Evolutionary conservation across 2,797 vertebrate species (phyloP), one percentile per base, ranked within the genome.

Genomic region (Hydrophis major): DNA sequence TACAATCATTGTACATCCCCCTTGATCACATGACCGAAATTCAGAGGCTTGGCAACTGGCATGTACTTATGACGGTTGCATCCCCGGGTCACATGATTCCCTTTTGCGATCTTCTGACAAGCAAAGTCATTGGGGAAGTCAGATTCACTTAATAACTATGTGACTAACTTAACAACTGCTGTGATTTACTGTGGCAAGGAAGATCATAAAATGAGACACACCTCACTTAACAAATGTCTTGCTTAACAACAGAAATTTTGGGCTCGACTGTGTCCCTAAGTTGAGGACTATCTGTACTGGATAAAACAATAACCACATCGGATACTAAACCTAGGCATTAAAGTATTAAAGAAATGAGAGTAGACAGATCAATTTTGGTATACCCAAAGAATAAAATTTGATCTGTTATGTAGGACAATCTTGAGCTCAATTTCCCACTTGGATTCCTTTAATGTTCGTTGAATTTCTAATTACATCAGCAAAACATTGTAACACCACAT

Each of bases 151-250:
- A 25, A 11, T 25, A 61, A 27, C 60, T 2, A 6, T 27, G 60
- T 25, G 7, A 3, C 22, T 10, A 25, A 61, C 3, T 27, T 11
- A 61, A 27, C 25, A 27, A 61, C 60, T 61, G 60, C 25, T 27
- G 25, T 27, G 60, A 61, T 27, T 61, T 2, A 61, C 60, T 11
- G 3, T 61, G 25, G 60, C 60, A 61, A 61, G 60, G 27, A 61
- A n/a, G 28, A n/a, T 69, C 4, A 1, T n/a, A 69, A 69, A 32
- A 69, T 0, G 5, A 13, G 28, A 13, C 28, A 69, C 2, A 69
- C 4, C 63, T 69, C 13, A 0, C 1, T 66, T 28, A n/a, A n/a
- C 28, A 6, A n/a, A 28, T 1, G 28, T 66, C 28, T 66, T 0
- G 1, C 28, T 69, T 69, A 69, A n/a, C 63, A 6, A 32, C 13